A percentile compares a stretch with the other conserved stretches of the same genome.
Conservation (phyloP, 1,140 invertebrate species). For the Triops cancriformis region DNA sequence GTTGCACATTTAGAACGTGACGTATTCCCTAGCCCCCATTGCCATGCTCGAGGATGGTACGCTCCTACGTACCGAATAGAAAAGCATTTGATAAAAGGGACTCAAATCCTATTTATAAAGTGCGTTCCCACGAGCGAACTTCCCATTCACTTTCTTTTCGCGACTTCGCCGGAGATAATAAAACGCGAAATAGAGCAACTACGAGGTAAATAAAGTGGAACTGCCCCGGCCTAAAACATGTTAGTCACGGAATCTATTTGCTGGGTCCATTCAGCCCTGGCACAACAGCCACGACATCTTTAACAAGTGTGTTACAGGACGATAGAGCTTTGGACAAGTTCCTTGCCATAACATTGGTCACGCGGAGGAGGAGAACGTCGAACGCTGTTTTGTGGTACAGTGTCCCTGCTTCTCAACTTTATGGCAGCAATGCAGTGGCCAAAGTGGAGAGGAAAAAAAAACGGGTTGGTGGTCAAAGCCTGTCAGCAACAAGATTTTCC, state of each 20-base stretch:
- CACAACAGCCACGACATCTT: neutral
- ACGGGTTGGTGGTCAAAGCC: neutral
- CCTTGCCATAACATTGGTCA: slow-evolving; percentile 6
- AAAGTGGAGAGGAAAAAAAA: neutral
- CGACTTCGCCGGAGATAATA: neutral
- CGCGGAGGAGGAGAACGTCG: neutral
- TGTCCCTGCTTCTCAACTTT: neutral
- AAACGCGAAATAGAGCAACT: neutral
- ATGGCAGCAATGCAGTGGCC: neutral
- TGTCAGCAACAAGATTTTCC: slow-evolving; percentile 8
- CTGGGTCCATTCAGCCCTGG: neutral
- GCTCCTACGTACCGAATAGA: too few species aligned
- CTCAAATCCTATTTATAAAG: neutral
- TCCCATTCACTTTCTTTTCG: neutral
- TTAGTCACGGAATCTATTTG: slow-evolving; percentile 6
- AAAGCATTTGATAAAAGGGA: neutral
- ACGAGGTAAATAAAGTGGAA: neutral
- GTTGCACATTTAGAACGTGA: too few species aligned
- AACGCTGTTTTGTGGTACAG: neutral
- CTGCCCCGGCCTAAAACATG: neutral
- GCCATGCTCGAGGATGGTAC: too few species aligned
- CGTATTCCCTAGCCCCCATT: too few species aligned
- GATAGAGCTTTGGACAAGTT: neutral
- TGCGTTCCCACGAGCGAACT: neutral
- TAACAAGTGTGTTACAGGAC: slow-evolving; percentile 13